phyloP scores from a whole-genome alignment of 2,797 vertebrate species.

The Vireo griseus region DNA sequence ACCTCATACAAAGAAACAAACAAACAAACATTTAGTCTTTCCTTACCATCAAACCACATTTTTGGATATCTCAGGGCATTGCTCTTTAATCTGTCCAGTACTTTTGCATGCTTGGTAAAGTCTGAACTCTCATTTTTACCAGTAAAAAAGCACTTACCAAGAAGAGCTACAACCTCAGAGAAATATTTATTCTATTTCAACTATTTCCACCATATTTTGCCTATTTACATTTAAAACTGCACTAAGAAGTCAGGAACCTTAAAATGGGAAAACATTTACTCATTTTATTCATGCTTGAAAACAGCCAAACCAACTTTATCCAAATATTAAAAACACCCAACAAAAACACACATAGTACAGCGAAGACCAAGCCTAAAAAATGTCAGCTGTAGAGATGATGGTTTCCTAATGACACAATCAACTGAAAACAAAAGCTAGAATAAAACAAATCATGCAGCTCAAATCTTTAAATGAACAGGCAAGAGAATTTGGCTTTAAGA shows the following conservation, averaged over 20 bases:
- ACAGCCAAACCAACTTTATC: slow-evolving; percentile 14
- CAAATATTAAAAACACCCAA: not conserved
- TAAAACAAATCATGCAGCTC: not conserved
- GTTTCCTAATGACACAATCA: not conserved
- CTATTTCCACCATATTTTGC: slow-evolving; percentile 28
- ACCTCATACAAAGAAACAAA: not conserved
- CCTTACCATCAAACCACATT: not conserved
- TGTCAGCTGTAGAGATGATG: not conserved
- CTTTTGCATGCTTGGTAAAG: not conserved
- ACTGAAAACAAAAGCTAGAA: not conserved
- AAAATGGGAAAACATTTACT: slow-evolving; percentile 38
- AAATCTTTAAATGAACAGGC: not conserved
- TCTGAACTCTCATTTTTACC: not conserved
- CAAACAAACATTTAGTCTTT: not conserved
- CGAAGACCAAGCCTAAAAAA: not conserved
- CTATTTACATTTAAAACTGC: slow-evolving; percentile 33
- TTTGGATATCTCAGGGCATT: not conserved
- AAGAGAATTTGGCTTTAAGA: not conserved
- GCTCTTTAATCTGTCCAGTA: not conserved
- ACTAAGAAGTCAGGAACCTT: slow-evolving; percentile 8
- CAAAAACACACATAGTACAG: not conserved
- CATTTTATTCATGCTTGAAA: slow-evolving; percentile 32
- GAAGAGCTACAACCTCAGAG: not conserved
- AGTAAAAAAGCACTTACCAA: not conserved
- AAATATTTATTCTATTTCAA: slow-evolving; percentile 29